These are phyloP conservation scores for Halictus quadricinctus DNA, from an alignment of 2,888 invertebrate species.

Conservation along the genomic window DNA sequence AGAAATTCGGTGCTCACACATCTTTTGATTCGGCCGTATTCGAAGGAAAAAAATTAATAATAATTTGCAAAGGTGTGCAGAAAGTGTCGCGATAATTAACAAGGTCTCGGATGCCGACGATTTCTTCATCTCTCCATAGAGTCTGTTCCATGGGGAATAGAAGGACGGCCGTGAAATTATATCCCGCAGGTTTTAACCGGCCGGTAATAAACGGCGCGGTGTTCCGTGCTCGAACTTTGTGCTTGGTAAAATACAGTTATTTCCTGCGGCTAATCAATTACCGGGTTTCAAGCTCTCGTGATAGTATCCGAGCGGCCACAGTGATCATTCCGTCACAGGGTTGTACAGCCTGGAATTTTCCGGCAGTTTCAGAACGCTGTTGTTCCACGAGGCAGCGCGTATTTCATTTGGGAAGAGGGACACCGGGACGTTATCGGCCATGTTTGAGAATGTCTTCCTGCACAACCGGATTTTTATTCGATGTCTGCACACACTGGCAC, in stretches of 20 bases:
- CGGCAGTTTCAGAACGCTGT: not conserved
- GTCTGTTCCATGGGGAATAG: not conserved
- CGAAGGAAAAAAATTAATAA: not conserved
- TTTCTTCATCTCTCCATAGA: not conserved
- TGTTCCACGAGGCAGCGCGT: not conserved
- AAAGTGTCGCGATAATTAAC: not conserved
- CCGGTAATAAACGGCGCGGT: conserved; percentile 19
- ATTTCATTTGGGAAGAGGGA: not conserved
- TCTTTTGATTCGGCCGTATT: not conserved
- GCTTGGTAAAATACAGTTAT: conserved; percentile 24
- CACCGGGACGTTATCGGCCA: not conserved
- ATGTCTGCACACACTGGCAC: not conserved
- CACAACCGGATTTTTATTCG: not conserved
- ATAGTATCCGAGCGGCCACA: not conserved
- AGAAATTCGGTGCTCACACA: too few relatives aligned
- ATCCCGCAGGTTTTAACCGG: conserved; percentile 18
- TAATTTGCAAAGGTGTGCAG: not conserved
- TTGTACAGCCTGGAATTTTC: not conserved
- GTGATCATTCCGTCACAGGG: conserved; percentile 1
- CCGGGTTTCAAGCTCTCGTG: not conserved
- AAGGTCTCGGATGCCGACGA: not conserved
- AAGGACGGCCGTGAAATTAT: not conserved
- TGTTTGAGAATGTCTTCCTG: not conserved
- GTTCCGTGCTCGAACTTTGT: not conserved
- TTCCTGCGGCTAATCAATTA: conserved; percentile 36